phyloP scores from a whole-genome alignment of 2,888 invertebrate genomes.

The Scaptomyza caliginosa region DNA sequence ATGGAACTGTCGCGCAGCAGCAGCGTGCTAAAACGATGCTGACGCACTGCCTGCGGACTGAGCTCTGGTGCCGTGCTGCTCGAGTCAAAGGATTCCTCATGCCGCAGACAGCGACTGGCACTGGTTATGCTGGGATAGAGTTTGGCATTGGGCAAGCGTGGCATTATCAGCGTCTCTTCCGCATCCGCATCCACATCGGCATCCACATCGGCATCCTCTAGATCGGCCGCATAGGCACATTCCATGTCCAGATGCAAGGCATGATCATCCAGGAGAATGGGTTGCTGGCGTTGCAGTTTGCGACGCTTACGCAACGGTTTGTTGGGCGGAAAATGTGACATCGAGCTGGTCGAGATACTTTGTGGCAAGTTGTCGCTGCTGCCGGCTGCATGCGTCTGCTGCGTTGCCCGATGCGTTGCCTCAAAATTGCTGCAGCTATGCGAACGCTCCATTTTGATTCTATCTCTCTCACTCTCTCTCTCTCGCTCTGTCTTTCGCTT shows the following conservation, averaged over 20 bases:
- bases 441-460: conserved; percentile 61
- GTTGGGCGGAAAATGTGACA: conserved; percentile 58
- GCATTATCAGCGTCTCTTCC: conserved; percentile 23
- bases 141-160: conserved; percentile 32
- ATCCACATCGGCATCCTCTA: conserved; percentile 66
- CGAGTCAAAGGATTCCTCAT: conserved; percentile 63
- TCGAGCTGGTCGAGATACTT: conserved; percentile 12
- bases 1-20: conserved; percentile 82
- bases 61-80: conserved; percentile 65
- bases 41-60: conserved; percentile 65
- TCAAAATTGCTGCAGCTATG: conserved; percentile 70
- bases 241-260: conserved; percentile 42
- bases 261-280: conserved; percentile 57
- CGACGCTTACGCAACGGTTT: conserved; percentile 68
- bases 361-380: conserved; percentile 65
- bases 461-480: not conserved
- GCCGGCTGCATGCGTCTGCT: conserved; percentile 42
- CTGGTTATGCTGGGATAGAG: conserved; percentile 18
- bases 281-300: conserved; percentile 72
- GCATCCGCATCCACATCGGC: conserved; percentile 28
- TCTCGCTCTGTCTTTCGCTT: not conserved
- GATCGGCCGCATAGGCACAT: conserved; percentile 68
- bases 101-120: conserved; percentile 45
- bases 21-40: conserved; percentile 65
- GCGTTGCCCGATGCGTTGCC: not conserved